A percentile compares a stretch with the other conserved stretches of the same genome.
Conservation (phyloP, 2,888 invertebrate genomes). For the Brenthis ino region DNA sequence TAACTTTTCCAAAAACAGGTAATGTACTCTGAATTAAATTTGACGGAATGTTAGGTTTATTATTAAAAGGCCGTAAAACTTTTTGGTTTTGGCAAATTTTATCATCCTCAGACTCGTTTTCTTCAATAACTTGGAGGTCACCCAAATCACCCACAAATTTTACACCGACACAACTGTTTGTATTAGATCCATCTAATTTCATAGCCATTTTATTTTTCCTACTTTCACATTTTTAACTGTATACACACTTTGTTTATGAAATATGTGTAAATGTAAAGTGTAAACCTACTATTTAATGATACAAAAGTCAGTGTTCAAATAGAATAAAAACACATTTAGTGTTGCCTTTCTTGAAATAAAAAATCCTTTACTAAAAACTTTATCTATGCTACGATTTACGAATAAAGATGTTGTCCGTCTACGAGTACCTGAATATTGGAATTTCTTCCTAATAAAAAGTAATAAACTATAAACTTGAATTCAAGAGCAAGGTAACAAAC, state of each 20-base stretch:
- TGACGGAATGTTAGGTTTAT: conserved; percentile 49
- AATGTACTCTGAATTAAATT: conserved; percentile 51
- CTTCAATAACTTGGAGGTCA: conserved; percentile 62
- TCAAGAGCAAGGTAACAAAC: no score
- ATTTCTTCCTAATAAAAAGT: no score
- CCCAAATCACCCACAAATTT: conserved; percentile 64
- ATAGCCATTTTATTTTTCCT: conserved; percentile 37
- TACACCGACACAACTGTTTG: conserved; percentile 47
- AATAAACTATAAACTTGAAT: no score
- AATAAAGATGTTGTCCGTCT: no score
- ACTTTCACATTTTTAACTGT: conserved; percentile 22
- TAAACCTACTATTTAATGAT: no score
- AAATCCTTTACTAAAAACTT: no score
- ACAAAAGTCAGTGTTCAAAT: no score
- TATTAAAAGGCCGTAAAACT: conserved; percentile 44
- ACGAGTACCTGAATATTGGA: no score
- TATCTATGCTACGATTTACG: no score
- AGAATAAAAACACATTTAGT: no score
- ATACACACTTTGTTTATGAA: neutral
- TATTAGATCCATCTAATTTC: conserved; percentile 26
- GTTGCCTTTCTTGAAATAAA: no score
- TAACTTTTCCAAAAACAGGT: conserved; percentile 81
- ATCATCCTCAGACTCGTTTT: conserved; percentile 55
- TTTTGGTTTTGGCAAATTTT: conserved; percentile 41
- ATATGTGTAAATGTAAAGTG: no score